Evolutionary conservation across 2,113 vertebrate species (phyloP), one percentile per base, ranked within the genome.

Genomic region (Albula glossodonta): DNA sequence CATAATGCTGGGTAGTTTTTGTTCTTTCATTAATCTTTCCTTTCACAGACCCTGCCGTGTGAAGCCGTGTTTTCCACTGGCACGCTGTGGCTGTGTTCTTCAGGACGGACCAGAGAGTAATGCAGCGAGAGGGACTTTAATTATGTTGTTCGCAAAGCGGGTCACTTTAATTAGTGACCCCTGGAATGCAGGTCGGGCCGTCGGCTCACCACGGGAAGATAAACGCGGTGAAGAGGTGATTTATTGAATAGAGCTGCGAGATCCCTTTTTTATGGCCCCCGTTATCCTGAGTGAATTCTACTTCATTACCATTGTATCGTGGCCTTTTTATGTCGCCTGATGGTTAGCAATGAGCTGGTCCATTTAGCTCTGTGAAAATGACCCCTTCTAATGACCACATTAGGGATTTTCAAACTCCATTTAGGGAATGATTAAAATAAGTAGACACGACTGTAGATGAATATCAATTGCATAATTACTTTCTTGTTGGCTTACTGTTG

Each of bases 91-190:
- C 66, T 31, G n/a, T 10, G 7, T 74, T 74, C 66, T 19, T 22
- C 25, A 22, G 66, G 66, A 74, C 9, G 66, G 66, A 6, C 22
- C 5, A 7, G 66, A 31, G 66, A 74, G 25, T 74, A 74, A 74
- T 74, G 66, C n/a, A 74, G 93, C 89, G 87, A 93, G 92, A 89
- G 91, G 92, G 93, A 41, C 93, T 95, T 94, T 95, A 95, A 95
- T 96, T 95, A 93, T 0, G 77, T 90, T 93, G 94, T 92, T 93
- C 93, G 94, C 91, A 95, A 94, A 92, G 92, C 94, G 93, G 92
- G 92, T 89, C 90, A 93, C 91, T 94, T 95, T 94, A 94, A 95
- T 94, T 92, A 94, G 93, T 90, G 93, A 87, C 91, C 91, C 94
- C 90, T 94, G 90, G 88, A 89, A 92, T 93, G 74, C 85, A 86